Evolutionary conservation across 2,113 vertebrate species (phyloP).

Genomic region (Mesocricetus auratus): DNA sequence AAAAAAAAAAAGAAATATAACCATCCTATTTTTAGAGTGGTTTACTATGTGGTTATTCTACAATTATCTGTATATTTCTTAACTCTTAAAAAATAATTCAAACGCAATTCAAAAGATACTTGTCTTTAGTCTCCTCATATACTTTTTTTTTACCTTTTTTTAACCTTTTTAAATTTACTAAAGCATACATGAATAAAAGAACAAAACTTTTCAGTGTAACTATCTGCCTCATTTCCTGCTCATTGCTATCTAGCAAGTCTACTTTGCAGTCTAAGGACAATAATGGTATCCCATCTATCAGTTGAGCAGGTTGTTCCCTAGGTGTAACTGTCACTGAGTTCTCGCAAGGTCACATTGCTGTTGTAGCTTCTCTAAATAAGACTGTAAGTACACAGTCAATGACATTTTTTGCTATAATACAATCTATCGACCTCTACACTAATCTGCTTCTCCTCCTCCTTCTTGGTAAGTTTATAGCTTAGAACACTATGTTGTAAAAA

Average conservation of each 20-base stretch:
- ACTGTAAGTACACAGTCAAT: background rate
- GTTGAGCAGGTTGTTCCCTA: background rate
- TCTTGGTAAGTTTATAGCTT: conserved; percentile 51
- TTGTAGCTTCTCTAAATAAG: background rate
- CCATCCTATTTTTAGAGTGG: background rate
- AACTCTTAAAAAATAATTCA: conserved; percentile 11
- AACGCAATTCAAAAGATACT: conserved; percentile 38
- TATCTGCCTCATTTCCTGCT: background rate
- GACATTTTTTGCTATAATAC: background rate
- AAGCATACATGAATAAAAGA: conserved; percentile 20
- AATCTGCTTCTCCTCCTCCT: background rate
- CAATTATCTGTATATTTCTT: background rate
- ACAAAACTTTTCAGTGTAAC: conserved; percentile 32
- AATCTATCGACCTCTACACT: conserved; percentile 35
- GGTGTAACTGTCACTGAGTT: conserved; percentile 10
- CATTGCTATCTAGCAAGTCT: conserved; percentile 19
- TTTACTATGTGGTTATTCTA: background rate
- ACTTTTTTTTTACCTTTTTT: conserved; percentile 24
- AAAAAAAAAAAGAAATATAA: conserved; percentile 35
- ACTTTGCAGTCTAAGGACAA: background rate
- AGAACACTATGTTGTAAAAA: conserved; percentile 31
- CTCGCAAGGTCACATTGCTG: background rate
- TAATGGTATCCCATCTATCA: conserved; percentile 35
- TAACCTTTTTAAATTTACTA: conserved; percentile 36
- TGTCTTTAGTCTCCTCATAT: conserved; percentile 4